Evolutionary conservation across 2,888 invertebrate genomes (phyloP).

Genomic region (Drosophila nigricruria): DNA sequence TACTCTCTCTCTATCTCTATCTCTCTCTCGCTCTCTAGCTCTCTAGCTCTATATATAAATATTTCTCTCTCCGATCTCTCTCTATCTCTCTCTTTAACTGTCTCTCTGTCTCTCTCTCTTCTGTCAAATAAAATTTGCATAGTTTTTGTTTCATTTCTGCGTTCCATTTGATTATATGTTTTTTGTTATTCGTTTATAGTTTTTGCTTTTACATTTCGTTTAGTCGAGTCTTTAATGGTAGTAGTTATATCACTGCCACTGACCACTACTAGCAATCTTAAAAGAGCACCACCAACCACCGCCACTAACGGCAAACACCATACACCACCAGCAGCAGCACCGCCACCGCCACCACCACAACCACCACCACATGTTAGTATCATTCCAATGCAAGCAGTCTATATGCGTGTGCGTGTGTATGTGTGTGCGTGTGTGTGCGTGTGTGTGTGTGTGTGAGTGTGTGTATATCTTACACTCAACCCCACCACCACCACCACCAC

Average conservation of each 20-base stretch:
- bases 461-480: conserved; percentile 32
- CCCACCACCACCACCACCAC: neutral
- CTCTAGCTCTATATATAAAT: conserved; percentile 12
- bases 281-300: conserved; percentile 25
- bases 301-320: conserved; percentile 11
- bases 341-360: neutral
- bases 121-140: conserved; percentile 19
- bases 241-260: conserved; percentile 37
- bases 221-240: conserved; percentile 42
- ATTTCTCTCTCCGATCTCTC: conserved; percentile 7
- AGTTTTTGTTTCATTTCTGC: conserved; percentile 12
- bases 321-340: neutral
- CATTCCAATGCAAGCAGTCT: conserved; percentile 16
- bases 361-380: conserved; percentile 36
- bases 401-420: conserved; percentile 15
- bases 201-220: conserved; percentile 48
- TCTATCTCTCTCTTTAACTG: conserved; percentile 1
- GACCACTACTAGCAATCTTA: conserved; percentile 39
- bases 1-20: conserved; percentile 6
- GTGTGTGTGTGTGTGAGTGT: conserved; percentile 12
- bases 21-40: conserved; percentile 1
- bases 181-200: conserved; percentile 11
- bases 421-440: conserved; percentile 16
- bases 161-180: conserved; percentile 5
- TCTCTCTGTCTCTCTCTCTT: conserved; percentile 13